Percentiles rank a stretch among this genome's conserved stretches.
These are phyloP conservation scores for Gambusia affinis DNA, from an alignment of 2,113 vertebrate genomes.

Conservation along the genomic window DNA sequence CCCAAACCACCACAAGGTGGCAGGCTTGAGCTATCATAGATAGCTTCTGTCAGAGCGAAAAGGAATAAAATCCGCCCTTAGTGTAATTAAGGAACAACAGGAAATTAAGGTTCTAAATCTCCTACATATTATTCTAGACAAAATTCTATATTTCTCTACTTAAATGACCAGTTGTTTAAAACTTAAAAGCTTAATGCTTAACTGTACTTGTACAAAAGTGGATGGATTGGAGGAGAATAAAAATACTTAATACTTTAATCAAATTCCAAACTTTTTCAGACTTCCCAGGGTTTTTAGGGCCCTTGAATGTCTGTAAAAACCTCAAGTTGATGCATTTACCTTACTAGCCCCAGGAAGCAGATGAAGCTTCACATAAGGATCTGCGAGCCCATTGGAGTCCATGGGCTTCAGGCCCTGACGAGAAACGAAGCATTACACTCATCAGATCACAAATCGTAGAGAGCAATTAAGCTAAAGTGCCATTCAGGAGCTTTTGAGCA, in stretches of 20 bases:
- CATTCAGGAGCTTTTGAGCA: constrained; percentile 56
- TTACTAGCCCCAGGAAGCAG: constrained; percentile 96
- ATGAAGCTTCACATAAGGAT: constrained; percentile 95
- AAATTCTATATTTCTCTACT: background rate
- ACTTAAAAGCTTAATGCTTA: background rate
- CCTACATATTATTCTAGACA: background rate
- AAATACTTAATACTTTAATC: background rate
- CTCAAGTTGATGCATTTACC: constrained; percentile 74
- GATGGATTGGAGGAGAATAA: too few species aligned
- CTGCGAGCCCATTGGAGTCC: constrained; percentile 95
- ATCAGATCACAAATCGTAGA: constrained; percentile 21
- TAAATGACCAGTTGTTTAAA: background rate
- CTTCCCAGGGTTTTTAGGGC: too few species aligned
- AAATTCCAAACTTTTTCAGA: background rate
- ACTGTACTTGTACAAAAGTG: background rate
- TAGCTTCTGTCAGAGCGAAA: background rate
- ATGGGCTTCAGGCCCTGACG: constrained; percentile 93
- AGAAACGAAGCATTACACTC: constrained; percentile 21
- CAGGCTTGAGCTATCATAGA: constrained; percentile 60
- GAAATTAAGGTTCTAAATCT: constrained; percentile 19
- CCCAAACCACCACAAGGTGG: constrained; percentile 67
- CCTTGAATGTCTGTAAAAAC: background rate
- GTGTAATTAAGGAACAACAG: background rate
- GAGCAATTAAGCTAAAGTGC: constrained; percentile 48
- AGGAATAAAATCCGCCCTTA: constrained; percentile 8